Evolutionary conservation across 2,113 vertebrate species (phyloP).

Genomic region (Galemys pyrenaicus): DNA sequence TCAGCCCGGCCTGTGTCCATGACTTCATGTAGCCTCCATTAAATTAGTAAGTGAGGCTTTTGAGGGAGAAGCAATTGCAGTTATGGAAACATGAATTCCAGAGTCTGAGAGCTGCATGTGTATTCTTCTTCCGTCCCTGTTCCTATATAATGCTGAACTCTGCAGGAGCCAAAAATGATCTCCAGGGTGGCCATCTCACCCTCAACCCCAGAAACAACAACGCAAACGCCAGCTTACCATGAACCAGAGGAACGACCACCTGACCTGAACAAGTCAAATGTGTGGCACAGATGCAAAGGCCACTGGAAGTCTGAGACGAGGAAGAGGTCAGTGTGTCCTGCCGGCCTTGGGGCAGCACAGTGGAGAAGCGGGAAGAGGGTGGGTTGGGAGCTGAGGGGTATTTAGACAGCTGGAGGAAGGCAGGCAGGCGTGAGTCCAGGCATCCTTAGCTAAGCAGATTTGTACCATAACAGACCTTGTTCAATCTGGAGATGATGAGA

Average conservation of each 20-base stretch:
- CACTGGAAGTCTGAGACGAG: not conserved
- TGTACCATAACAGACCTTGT: constrained; percentile 19
- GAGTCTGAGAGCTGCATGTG: not conserved
- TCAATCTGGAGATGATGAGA: constrained; percentile 57
- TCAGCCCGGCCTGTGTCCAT: not conserved
- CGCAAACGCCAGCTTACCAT: constrained; percentile 6
- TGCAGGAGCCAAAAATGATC: not conserved
- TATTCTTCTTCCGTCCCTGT: not conserved
- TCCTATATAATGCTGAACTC: not conserved
- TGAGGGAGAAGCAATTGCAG: not conserved
- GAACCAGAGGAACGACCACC: not conserved
- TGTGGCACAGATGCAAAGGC: not conserved
- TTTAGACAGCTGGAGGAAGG: constrained; percentile 72
- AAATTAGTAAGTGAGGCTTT: not conserved
- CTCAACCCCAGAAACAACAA: not conserved
- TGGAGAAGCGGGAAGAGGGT: not conserved
- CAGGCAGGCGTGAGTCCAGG: not conserved
- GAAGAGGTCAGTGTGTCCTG: not conserved
- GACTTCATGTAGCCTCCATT: not conserved
- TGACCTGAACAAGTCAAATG: constrained; percentile 19
- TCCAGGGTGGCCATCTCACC: not conserved
- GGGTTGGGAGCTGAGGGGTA: constrained; percentile 24
- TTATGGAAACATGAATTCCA: not conserved
- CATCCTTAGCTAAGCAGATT: constrained; percentile 54
- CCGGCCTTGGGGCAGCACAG: not conserved